Base-by-base conservation (phyloP, 2,797 vertebrate genomes). In the Lerista edwardsae region DNA sequence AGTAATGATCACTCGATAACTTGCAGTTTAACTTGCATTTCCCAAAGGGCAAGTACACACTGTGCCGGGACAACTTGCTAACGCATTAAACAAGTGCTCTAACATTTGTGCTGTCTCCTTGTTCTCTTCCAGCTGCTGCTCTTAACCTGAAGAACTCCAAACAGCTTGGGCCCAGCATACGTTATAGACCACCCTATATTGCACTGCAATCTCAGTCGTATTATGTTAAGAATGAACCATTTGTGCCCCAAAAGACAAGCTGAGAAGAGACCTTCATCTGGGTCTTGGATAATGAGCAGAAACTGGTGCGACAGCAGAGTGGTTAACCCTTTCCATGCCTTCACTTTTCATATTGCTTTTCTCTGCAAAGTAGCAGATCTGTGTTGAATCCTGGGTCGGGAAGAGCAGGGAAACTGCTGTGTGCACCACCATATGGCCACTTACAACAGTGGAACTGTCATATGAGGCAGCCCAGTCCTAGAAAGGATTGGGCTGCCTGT, bases 21-120 rank as follows among this genome's bases (percentile, higher is more conserved):
- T 77, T 84, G 34, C 75, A 41, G 29, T 77, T 84, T 71, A 77
- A 71, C 65, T 77, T 31, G 65, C 10, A 76, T 41, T 69, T 47
- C 74, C 64, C 74, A 69, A 41, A 76, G 36, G 74, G 55, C 21
- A 61, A 6, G 6, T 25, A 57, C 15, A 57, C 55, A 57, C 57
- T 77, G 41, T 44, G 17, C 4, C 7, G 67, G 69, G 36, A 44
- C 29, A 82, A 47, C 23, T 69, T 77, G 62, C 31, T 84, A 61
- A 69, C 65, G 23, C 11, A 61, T 27, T 44, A 71, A 84, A 34
- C 41, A 4, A 77, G 14, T 17, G 29, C 55, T 68, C 55, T 10
- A 47, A 8, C 17, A 44, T 44, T n/a, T 77, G 57, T 11, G 69
- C 51, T 34, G 15, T 3, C 21, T 71, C n/a, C 5, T 36, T 67